phyloP scores from a whole-genome alignment of 2,888 invertebrate species.

The Camptogramma bilineatum region DNA sequence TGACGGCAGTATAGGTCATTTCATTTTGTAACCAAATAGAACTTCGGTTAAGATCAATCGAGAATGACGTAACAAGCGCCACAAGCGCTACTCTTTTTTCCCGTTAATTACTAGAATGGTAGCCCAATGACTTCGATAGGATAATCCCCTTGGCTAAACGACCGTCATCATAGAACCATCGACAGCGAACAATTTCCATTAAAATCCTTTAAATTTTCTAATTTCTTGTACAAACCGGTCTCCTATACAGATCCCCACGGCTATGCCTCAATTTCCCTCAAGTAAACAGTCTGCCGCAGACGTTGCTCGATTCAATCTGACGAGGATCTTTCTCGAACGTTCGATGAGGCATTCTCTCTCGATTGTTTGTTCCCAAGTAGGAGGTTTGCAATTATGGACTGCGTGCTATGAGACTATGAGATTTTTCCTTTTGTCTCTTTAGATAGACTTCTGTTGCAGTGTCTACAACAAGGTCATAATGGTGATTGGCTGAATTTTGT shows the following conservation, averaged over 20 bases:
- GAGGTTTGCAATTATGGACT: slow-evolving; percentile 43
- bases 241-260: slow-evolving; percentile 18
- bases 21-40: no score
- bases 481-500: slow-evolving; percentile 36
- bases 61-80: no score
- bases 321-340: slow-evolving; percentile 41
- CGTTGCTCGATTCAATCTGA: slow-evolving; percentile 49
- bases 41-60: no score
- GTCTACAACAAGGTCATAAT: slow-evolving; percentile 31
- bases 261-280: slow-evolving; percentile 37
- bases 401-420: slow-evolving; percentile 20
- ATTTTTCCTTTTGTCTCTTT: slow-evolving; percentile 24
- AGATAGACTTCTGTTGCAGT: slow-evolving; percentile 21
- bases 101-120: no score
- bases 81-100: no score
- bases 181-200: slow-evolving; percentile 8
- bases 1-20: no score
- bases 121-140: not conserved
- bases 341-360: slow-evolving; percentile 40
- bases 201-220: slow-evolving; percentile 23
- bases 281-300: slow-evolving; percentile 61
- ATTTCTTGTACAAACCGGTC: slow-evolving; percentile 25
- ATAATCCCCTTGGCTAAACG: slow-evolving; percentile 22
- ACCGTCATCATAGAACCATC: slow-evolving; percentile 3
- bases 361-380: slow-evolving; percentile 46